Percentiles rank a stretch among this genome's conserved stretches.
Evolutionary conservation across 2,797 vertebrate species (phyloP).

Genomic region (Holocentrus rufus): DNA sequence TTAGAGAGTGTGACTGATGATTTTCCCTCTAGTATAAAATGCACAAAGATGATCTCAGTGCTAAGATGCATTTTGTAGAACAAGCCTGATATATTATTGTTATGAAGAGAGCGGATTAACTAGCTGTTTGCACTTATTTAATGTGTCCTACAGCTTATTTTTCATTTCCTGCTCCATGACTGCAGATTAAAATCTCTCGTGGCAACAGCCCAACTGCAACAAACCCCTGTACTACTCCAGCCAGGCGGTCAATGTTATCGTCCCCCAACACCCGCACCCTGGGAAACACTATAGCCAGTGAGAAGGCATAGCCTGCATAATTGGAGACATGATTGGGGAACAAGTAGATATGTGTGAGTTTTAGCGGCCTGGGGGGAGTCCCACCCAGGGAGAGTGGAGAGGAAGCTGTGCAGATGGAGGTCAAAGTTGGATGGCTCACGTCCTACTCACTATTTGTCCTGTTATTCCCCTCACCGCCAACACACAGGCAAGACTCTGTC

Average conservation of each 20-base stretch:
- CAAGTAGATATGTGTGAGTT: conserved; percentile 70
- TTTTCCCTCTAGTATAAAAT: conserved; percentile 12
- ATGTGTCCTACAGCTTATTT: conserved; percentile 71
- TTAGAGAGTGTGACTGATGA: too few species aligned
- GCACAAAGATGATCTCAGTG: conserved; percentile 40
- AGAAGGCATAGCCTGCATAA: conserved; percentile 50
- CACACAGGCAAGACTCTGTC: conserved; percentile 48
- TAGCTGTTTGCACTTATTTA: conserved; percentile 76
- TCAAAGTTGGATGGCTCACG: conserved; percentile 66
- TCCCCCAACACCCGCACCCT: conserved; percentile 62
- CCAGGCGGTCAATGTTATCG: conserved; percentile 54
- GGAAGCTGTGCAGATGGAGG: conserved; percentile 77
- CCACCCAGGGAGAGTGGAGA: conserved; percentile 76
- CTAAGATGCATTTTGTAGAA: conserved; percentile 68
- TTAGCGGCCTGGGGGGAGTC: conserved; percentile 55
- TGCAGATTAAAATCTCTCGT: conserved; percentile 73
- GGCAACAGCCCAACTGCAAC: conserved; percentile 77
- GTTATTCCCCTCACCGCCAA: conserved; percentile 65
- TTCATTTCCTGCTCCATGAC: conserved; percentile 78
- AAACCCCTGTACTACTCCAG: conserved; percentile 60
- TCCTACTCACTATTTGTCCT: conserved; percentile 67
- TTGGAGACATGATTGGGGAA: conserved; percentile 53
- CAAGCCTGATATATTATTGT: conserved; percentile 48
- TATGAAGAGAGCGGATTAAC: conserved; percentile 62
- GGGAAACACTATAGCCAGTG: conserved; percentile 63